Base-by-base conservation (phyloP, 1,140 invertebrate species). In the Scaptodrosophila lebanonensis region DNA sequence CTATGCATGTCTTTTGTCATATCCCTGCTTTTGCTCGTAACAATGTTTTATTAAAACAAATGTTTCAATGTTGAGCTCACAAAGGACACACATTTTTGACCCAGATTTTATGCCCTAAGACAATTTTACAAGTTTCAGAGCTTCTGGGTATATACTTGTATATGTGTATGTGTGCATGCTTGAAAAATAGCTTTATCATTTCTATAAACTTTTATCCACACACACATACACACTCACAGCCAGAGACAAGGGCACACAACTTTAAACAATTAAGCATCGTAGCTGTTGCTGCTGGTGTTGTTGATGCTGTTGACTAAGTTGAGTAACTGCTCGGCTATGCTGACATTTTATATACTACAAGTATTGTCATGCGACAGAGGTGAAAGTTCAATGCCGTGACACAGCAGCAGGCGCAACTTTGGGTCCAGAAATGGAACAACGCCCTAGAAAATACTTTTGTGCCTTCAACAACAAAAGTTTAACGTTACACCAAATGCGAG, bases 21-120 rank as follows among this genome's bases (percentile, higher is more conserved):
- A 40, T 35, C 38, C 54, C 13, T 47, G 59, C 62, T 62, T 53
- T 43, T 50, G 72, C 73, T 73, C 72, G 64, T 77, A 75, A 77
- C 73, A 77, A 69, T 79, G 75, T 77, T 77, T n/a, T 77, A 77
- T 77, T 77, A 73, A 77, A 79, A 79, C 64, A 77, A 79, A 77
- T 73, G 60, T 58, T 59, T 57, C 56, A 33, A 79, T 25, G 22
- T 25, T 25, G 22, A 25, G 22, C 22, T 8, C 3, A 77, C 73
- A 77, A 77, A 79, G 50, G 69, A 30, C 54, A 50, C 3, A 25
- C 3, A 72, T 72, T 68, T 77, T 77, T 77, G 73, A 77, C 68
- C 73, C 73, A 77, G 54, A 82, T 77, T 77, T n/a, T 17, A 12
- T 20, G 40, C 1, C 30, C 3, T 38, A 42, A 1, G 17, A n/a